Conservation (phyloP, 2,888 invertebrate species). For the Uloborus plumipes region DNA sequence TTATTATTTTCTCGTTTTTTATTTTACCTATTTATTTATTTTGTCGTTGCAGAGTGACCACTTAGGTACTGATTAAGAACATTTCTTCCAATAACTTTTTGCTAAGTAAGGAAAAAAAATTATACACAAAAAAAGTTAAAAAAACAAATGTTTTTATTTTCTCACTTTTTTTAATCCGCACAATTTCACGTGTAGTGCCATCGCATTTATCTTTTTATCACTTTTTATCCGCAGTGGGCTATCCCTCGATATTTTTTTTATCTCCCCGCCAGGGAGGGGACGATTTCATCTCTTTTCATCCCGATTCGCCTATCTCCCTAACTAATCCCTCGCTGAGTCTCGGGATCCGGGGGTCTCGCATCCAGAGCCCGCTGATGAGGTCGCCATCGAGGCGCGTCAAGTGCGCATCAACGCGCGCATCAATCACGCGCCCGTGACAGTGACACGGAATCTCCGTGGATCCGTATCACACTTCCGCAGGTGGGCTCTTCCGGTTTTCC, state of each 20-base stretch:
- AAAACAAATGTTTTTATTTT: conserved; percentile 14
- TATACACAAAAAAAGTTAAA: neutral
- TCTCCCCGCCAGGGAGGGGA: conserved; percentile 3
- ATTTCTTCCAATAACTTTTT: neutral
- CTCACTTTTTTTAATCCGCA: conserved; percentile 39
- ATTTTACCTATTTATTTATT: too few relatives aligned
- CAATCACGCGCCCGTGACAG: conserved; percentile 57
- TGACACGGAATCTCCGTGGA: conserved; percentile 64
- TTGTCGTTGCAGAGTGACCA: too few relatives aligned
- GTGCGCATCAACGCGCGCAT: conserved; percentile 38
- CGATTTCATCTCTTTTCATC: conserved; percentile 60
- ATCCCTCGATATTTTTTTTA: neutral
- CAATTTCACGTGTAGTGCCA: conserved; percentile 29
- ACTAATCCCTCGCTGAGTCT: conserved; percentile 53
- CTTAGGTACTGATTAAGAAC: too few relatives aligned
- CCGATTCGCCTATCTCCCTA: conserved; percentile 57
- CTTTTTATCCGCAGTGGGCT: conserved; percentile 46
- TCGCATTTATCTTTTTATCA: conserved; percentile 61
- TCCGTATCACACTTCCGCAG: conserved; percentile 65
- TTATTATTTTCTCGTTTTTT: too few relatives aligned
- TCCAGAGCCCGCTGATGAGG: conserved; percentile 60
- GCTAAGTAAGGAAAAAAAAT: too few relatives aligned
- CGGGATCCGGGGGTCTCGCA: conserved; percentile 28
- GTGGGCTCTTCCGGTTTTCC: conserved; percentile 64
- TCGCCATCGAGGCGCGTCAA: conserved; percentile 48